These are phyloP conservation scores for Agapetus fuscipes DNA, from an alignment of 2,888 invertebrate genomes.

Conservation along the genomic window DNA sequence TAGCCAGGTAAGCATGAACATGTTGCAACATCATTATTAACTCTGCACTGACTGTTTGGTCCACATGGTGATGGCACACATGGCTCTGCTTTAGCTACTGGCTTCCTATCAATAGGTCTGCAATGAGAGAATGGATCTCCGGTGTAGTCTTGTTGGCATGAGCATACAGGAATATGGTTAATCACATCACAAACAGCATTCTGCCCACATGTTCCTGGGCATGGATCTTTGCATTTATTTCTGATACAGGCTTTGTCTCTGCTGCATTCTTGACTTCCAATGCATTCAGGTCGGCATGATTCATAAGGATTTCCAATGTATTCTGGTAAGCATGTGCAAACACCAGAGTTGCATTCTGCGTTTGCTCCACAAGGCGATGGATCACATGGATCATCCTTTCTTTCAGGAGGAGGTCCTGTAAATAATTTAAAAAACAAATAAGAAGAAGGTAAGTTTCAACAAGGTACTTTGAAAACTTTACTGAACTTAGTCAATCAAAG, in stretches of 20 bases:
- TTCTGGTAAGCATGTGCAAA: constrained; percentile 56
- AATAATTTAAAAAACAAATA: constrained; percentile 16
- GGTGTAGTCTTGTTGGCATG: constrained; percentile 53
- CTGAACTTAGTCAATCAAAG: no score
- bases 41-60: constrained; percentile 66
- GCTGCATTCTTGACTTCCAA: constrained; percentile 57
- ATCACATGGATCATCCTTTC: constrained; percentile 47
- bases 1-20: constrained; percentile 71
- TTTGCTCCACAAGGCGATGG: constrained; percentile 67
- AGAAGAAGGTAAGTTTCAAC: constrained; percentile 20
- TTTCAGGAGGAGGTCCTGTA: constrained; percentile 25
- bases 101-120: constrained; percentile 30
- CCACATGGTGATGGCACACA: constrained; percentile 73
- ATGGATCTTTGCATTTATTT: constrained; percentile 63
- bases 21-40: constrained; percentile 66
- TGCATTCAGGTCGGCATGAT: constrained; percentile 62
- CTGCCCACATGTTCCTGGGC: constrained; percentile 61
- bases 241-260: constrained; percentile 58
- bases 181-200: constrained; percentile 62
- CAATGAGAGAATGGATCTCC: constrained; percentile 62
- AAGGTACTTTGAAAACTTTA: no score
- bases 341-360: constrained; percentile 56
- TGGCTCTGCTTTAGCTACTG: constrained; percentile 47
- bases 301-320: constrained; percentile 63
- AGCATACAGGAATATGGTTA: constrained; percentile 65